These are phyloP conservation scores for Platygyra sinensis DNA, from an alignment of 64 coral and sea anemone species.

Conservation along the genomic window DNA sequence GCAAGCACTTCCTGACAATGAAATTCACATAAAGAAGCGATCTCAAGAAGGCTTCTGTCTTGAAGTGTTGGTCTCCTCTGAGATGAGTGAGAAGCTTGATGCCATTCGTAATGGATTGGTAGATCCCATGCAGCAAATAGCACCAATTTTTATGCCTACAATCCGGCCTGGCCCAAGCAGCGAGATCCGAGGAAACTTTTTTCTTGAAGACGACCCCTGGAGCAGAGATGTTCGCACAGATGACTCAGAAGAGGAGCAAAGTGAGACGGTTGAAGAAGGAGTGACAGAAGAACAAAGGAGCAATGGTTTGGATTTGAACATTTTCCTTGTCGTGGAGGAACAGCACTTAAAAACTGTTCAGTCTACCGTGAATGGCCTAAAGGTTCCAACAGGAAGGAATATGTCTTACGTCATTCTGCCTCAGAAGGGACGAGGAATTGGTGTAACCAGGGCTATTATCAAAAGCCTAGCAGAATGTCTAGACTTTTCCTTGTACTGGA, in stretches of 20 bases:
- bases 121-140: conserved; percentile 46
- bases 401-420: conserved; percentile 49
- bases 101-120: neutral
- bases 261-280: neutral
- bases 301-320: neutral
- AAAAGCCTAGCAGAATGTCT: conserved; percentile 41
- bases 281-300: neutral
- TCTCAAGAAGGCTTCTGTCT: neutral
- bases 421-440: conserved; percentile 50
- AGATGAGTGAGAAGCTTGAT: conserved; percentile 1
- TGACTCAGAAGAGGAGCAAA: neutral
- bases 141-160: conserved; percentile 56
- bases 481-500: conserved; percentile 52
- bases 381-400: conserved; percentile 3
- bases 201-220: conserved; percentile 54
- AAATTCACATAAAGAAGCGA: conserved; percentile 1
- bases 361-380: neutral
- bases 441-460: conserved; percentile 59
- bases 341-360: neutral
- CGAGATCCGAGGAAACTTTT: conserved; percentile 36
- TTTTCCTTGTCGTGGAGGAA: conserved; percentile 62
- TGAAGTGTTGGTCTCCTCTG: neutral
- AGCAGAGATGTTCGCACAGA: neutral
- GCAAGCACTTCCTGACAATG: neutral
- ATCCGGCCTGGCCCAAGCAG: conserved; percentile 9